Conservation (phyloP, 2,113 vertebrate genomes). For the Macroglossus sobrinus region DNA sequence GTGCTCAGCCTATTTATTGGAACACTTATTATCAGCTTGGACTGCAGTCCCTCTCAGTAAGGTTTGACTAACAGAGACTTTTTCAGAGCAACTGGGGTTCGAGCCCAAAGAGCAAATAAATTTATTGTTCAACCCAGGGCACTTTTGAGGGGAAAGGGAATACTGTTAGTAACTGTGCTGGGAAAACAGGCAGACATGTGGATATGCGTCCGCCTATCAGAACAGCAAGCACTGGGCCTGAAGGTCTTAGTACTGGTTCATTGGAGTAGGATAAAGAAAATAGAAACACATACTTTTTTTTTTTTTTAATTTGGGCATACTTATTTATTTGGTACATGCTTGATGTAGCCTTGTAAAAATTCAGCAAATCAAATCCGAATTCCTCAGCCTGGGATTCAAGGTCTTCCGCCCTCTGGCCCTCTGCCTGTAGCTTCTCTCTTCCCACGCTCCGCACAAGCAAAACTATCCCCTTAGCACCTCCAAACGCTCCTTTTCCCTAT, state of each 20-base stretch:
- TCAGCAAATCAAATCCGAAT: neutral
- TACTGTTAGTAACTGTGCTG: neutral
- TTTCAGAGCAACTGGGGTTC: neutral
- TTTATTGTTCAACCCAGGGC: neutral
- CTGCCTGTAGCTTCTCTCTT: neutral
- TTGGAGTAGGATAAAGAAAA: neutral
- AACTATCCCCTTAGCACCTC: neutral
- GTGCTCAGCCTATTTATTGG: no score
- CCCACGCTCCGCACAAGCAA: neutral
- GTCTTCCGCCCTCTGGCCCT: neutral
- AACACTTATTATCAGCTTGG: neutral
- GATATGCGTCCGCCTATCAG: accelerated
- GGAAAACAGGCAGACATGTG: neutral
- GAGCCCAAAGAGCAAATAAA: neutral
- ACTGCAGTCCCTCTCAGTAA: neutral
- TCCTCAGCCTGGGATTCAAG: neutral
- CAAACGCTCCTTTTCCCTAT: neutral
- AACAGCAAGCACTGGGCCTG: neutral
- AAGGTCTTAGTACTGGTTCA: neutral
- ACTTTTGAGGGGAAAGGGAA: neutral
- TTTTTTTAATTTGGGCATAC: neutral
- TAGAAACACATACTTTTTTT: neutral
- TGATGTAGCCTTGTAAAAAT: neutral
- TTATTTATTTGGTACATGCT: no score
- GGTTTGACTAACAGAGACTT: neutral